A percentile compares a stretch with the other conserved stretches of the same genome.
Conservation (phyloP, 2,797 vertebrate species). For the Ptychobarbus kaznakovi region DNA sequence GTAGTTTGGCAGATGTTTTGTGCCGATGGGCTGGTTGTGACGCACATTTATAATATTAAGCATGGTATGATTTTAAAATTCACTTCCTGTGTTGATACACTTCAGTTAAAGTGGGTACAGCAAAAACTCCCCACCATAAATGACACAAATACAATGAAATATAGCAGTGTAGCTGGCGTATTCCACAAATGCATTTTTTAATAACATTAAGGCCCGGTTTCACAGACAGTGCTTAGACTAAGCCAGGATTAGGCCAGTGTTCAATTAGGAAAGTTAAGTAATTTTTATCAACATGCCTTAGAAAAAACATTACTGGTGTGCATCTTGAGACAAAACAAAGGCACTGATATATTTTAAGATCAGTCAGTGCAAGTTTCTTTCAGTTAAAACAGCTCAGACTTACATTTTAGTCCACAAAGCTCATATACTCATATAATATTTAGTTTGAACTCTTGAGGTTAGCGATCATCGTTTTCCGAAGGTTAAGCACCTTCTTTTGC, state of each 20-base stretch:
- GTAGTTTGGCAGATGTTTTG: constrained; percentile 5
- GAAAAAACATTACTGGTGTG: too few species aligned
- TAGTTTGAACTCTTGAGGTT: constrained; percentile 14
- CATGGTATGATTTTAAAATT: not conserved
- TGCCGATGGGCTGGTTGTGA: not conserved
- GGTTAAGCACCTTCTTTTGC: not conserved
- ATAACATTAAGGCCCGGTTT: not conserved
- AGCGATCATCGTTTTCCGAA: constrained; percentile 6
- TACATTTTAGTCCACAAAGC: too few species aligned
- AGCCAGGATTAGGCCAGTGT: too few species aligned
- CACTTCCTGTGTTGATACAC: not conserved
- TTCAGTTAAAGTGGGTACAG: not conserved
- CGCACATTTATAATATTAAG: not conserved
- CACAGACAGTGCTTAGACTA: too few species aligned
- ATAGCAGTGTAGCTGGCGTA: not conserved
- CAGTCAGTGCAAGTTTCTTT: too few species aligned
- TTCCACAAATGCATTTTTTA: not conserved
- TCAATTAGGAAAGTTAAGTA: too few species aligned
- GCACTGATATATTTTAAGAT: too few species aligned
- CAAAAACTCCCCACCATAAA: not conserved
- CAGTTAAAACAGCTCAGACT: too few species aligned
- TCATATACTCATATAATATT: constrained; percentile 1
- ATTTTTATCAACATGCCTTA: too few species aligned
- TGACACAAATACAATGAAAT: not conserved
- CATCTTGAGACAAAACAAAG: too few species aligned